These are phyloP conservation scores for Propithecus perrieri DNA, from an alignment of 2,797 vertebrate genomes.

Conservation along the genomic window DNA sequence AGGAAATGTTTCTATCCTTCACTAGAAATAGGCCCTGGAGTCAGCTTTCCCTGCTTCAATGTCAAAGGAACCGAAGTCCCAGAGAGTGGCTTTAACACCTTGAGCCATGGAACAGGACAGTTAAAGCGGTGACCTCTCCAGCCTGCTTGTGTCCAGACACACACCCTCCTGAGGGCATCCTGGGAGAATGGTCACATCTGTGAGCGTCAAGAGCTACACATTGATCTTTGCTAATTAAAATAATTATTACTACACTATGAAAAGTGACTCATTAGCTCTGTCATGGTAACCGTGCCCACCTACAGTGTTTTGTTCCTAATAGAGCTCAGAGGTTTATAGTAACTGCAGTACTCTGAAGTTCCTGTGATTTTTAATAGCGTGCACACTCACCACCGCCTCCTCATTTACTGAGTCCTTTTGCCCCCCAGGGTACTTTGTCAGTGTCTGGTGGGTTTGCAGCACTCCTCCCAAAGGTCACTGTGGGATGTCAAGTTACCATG, in stretches of 20 bases:
- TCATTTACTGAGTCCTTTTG: neutral
- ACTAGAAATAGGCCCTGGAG: neutral
- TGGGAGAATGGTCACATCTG: neutral
- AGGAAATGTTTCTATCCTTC: neutral
- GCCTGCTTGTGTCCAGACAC: neutral
- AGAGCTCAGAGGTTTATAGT: neutral
- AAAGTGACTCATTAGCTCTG: neutral
- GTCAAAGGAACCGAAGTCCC: neutral
- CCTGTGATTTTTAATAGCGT: neutral
- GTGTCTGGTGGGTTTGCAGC: neutral
- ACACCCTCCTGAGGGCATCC: neutral
- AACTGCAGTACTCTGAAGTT: neutral
- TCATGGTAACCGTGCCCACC: neutral
- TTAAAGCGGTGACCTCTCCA: neutral
- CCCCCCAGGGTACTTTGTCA: neutral
- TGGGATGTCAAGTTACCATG: neutral
- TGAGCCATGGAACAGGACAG: neutral
- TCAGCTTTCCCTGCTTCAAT: neutral
- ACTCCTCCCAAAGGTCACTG: neutral
- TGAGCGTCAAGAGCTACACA: neutral
- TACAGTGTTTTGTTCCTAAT: neutral
- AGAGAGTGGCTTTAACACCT: neutral
- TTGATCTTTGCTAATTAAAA: slow-evolving; percentile 7
- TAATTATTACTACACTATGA: neutral
- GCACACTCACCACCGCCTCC: neutral